Evolutionary conservation across 2,888 invertebrate genomes (phyloP).

Genomic region (Drosophila meridiana): DNA sequence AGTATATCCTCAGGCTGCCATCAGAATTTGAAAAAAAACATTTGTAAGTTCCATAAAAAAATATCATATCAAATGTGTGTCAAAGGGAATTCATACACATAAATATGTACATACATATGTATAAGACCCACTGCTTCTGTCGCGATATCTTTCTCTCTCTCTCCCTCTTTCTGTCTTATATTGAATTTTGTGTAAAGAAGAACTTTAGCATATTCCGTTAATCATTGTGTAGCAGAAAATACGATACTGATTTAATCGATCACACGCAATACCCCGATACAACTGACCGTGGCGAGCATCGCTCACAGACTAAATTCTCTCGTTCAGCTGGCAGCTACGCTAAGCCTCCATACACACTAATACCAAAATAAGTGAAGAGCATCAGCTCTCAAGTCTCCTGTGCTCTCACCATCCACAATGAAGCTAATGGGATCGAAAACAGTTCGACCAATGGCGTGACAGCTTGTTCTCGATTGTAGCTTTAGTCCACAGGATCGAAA

Average conservation of each 20-base stretch:
- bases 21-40: neutral
- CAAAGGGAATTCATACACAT: neutral
- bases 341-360: neutral
- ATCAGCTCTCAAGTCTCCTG: neutral
- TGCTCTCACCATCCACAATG: neutral
- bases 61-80: neutral
- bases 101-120: neutral
- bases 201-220: no score
- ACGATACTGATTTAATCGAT: neutral
- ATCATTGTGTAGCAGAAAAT: no score
- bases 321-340: neutral
- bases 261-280: neutral
- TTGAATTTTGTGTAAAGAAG: no score
- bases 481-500: neutral
- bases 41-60: neutral
- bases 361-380: neutral
- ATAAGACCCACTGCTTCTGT: neutral
- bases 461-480: neutral
- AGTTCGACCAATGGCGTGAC: neutral
- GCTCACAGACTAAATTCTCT: neutral
- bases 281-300: neutral
- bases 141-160: neutral
- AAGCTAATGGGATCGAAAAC: neutral
- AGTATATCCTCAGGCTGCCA: neutral
- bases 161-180: neutral